These are phyloP conservation scores for Epinotia nisella DNA, from an alignment of 2,888 invertebrate species.

Conservation along the genomic window DNA sequence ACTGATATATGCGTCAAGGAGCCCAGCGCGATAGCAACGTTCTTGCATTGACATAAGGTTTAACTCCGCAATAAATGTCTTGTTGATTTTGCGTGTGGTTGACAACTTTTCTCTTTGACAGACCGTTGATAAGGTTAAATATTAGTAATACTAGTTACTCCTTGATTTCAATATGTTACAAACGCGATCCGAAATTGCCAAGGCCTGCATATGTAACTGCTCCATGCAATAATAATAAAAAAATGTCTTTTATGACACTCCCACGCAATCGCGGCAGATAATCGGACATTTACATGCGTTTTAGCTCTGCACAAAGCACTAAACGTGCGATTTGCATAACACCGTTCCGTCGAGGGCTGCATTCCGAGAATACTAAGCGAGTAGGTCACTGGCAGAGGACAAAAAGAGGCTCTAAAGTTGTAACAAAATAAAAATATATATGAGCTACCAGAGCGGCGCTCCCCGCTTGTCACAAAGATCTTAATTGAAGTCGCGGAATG, in stretches of 20 bases:
- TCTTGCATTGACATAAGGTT: no score
- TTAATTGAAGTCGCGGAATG: no score
- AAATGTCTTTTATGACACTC: background rate
- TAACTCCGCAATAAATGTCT: no score
- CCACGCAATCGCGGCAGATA: slow-evolving; percentile 14
- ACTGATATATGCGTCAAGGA: no score
- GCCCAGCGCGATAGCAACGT: no score
- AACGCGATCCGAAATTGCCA: background rate
- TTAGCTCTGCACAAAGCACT: slow-evolving; percentile 2
- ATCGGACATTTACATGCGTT: slow-evolving; percentile 23
- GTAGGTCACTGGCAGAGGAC: background rate
- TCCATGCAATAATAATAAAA: slow-evolving; percentile 5
- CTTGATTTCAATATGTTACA: background rate
- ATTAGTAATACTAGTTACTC: no score
- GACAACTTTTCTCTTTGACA: no score
- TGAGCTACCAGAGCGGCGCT: no score
- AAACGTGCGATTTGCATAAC: slow-evolving; percentile 19
- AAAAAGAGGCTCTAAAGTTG: background rate
- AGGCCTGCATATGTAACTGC: background rate
- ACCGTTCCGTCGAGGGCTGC: background rate
- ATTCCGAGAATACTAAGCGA: slow-evolving; percentile 16
- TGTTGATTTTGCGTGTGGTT: no score
- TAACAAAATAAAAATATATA: background rate
- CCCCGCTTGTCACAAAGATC: no score
- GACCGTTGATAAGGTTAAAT: no score